A percentile compares a stretch with the other conserved stretches of the same genome.
These are phyloP conservation scores for Cordilura impudica DNA, from an alignment of 2,888 invertebrate genomes.

Conservation along the genomic window DNA sequence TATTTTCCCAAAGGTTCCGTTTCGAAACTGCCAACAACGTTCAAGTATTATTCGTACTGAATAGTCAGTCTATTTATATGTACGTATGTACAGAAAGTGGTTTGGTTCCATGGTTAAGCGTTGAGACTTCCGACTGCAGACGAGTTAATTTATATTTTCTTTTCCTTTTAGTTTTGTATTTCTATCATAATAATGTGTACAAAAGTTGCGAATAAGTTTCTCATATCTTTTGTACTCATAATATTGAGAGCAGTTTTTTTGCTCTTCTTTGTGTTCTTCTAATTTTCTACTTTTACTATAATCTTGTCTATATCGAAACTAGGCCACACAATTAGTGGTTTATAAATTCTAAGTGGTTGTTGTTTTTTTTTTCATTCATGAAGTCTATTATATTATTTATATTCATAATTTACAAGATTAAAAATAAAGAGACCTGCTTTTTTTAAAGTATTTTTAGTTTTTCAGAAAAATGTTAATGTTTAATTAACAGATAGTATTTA, in stretches of 20 bases:
- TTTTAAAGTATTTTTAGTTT: no score
- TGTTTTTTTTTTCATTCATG: neutral
- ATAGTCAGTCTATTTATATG: neutral
- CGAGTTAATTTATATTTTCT: constrained; percentile 1
- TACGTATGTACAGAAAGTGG: neutral
- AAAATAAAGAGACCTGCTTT: no score
- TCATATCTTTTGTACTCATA: neutral
- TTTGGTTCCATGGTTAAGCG: neutral
- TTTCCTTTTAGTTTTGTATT: neutral
- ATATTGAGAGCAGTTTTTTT: neutral
- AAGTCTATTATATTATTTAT: no score
- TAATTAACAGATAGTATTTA: no score
- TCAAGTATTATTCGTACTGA: no score
- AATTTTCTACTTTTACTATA: neutral
- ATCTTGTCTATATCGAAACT: neutral
- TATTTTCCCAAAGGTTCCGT: no score
- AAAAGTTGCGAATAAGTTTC: neutral
- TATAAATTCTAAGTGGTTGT: neutral
- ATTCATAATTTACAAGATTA: no score
- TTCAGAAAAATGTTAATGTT: no score
- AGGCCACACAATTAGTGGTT: neutral
- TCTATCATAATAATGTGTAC: neutral
- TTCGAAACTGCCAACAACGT: no score
- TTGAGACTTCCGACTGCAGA: neutral
- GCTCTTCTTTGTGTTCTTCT: neutral